Conservation (phyloP, 2,888 invertebrate species). For the Carterocephalus palaemon region DNA sequence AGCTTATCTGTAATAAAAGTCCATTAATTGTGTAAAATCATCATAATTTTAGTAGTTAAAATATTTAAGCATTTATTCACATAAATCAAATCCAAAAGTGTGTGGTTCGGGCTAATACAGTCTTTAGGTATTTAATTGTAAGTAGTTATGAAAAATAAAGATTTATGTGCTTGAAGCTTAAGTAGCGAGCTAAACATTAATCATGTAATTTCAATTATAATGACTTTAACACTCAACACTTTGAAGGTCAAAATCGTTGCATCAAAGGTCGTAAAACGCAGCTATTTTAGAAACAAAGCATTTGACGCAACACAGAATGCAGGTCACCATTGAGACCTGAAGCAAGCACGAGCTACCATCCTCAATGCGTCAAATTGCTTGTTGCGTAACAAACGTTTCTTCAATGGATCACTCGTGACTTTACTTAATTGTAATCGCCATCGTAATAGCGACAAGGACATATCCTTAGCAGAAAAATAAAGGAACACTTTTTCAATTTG, state of each 20-base stretch:
- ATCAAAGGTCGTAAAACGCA: constrained; percentile 24
- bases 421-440: constrained; percentile 27
- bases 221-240: constrained; percentile 5
- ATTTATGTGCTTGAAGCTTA: too few relatives aligned
- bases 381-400: constrained; percentile 47
- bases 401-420: constrained; percentile 48
- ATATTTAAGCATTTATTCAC: too few relatives aligned
- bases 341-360: constrained; percentile 42
- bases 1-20: too few relatives aligned
- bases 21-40: too few relatives aligned
- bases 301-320: constrained; percentile 45
- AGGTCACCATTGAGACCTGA: constrained; percentile 59
- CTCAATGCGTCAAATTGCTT: constrained; percentile 45
- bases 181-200: too few relatives aligned
- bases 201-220: constrained; percentile 1
- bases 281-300: constrained; percentile 24
- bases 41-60: too few relatives aligned
- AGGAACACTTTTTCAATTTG: neutral
- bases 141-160: too few relatives aligned
- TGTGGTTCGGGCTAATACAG: too few relatives aligned
- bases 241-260: constrained; percentile 18
- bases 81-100: too few relatives aligned
- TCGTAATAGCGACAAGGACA: constrained; percentile 3
- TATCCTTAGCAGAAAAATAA: constrained; percentile 17
- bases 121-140: too few relatives aligned